Conservation (phyloP, 2,888 invertebrate species). For the Paralinhomoeus sp. region DNA sequence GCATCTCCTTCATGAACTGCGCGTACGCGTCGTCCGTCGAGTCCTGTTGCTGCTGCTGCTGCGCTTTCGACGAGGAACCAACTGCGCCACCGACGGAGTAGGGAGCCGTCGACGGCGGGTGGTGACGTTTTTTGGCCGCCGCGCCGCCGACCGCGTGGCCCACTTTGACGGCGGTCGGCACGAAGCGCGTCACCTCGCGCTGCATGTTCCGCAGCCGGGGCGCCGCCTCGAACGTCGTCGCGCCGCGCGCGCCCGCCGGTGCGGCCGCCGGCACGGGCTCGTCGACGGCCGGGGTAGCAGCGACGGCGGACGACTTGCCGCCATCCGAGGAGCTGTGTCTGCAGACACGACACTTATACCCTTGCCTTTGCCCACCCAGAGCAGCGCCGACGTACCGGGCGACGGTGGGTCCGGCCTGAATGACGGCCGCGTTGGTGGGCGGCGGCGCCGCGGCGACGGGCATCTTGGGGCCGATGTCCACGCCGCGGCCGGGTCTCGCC, state of each 20-base stretch:
- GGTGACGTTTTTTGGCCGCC: no score
- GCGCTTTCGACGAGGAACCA: background rate
- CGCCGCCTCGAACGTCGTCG: conserved; percentile 44
- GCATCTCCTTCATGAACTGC: conserved; percentile 97
- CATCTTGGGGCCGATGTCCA: no score
- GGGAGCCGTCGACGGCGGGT: no score
- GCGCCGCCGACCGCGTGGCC: conserved; percentile 32
- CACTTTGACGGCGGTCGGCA: conserved; percentile 70
- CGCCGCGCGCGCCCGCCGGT: background rate
- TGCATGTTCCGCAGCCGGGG: conserved; percentile 52
- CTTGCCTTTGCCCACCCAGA: no score
- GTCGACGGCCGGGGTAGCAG: no score
- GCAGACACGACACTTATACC: no score
- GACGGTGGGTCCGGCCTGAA: conserved; percentile 8
- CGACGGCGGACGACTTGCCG: no score
- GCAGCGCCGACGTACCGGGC: background rate
- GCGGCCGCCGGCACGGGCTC: background rate
- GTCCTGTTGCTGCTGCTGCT: background rate
- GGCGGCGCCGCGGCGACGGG: background rate
- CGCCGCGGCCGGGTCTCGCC: no score
- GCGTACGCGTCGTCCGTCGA: conserved; percentile 69
- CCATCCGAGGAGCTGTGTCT: no score
- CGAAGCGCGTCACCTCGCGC: conserved; percentile 70
- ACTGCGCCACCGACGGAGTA: background rate
- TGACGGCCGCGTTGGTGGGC: conserved; percentile 7